Percentiles rank a stretch among this genome's conserved stretches.
phyloP scores from a whole-genome alignment of 2,113 vertebrate species.

The Calypte anna region DNA sequence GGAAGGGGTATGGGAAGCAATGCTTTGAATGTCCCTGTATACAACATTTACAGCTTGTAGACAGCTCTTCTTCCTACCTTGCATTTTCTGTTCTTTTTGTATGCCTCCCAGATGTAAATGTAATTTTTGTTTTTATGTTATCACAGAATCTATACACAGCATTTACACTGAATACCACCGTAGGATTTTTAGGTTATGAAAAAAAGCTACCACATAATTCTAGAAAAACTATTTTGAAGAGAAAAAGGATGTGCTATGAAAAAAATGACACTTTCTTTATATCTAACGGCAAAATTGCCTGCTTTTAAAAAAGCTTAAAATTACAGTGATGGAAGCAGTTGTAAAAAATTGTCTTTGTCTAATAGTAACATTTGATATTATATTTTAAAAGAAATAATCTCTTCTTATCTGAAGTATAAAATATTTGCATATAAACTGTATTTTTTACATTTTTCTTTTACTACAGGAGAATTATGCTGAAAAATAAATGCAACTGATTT shows the following conservation, averaged over 20 bases:
- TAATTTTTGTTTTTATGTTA: not conserved
- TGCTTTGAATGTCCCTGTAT: not conserved
- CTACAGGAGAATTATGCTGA: not conserved
- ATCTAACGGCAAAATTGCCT: conserved; percentile 17
- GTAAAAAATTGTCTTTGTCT: not conserved
- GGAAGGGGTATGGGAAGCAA: not conserved
- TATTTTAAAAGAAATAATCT: not conserved
- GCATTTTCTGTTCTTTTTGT: not conserved
- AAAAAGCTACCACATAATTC: not conserved
- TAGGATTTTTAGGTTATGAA: not conserved
- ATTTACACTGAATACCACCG: not conserved
- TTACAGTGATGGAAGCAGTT: not conserved
- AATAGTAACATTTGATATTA: not conserved
- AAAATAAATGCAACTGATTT: not conserved
- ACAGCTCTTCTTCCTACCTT: not conserved
- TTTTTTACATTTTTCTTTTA: not conserved
- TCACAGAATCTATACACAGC: not conserved
- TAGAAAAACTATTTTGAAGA: not conserved
- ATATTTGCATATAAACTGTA: not conserved
- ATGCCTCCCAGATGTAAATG: not conserved
- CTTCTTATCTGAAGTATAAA: not conserved
- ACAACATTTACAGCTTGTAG: not conserved
- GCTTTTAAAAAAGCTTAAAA: not conserved
- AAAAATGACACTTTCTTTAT: not conserved
- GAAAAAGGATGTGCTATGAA: not conserved